Percentiles rank a stretch among this genome's conserved stretches.
These are phyloP conservation scores for Enteromius paludinosus DNA, from an alignment of 2,797 vertebrate genomes.

Conservation along the genomic window DNA sequence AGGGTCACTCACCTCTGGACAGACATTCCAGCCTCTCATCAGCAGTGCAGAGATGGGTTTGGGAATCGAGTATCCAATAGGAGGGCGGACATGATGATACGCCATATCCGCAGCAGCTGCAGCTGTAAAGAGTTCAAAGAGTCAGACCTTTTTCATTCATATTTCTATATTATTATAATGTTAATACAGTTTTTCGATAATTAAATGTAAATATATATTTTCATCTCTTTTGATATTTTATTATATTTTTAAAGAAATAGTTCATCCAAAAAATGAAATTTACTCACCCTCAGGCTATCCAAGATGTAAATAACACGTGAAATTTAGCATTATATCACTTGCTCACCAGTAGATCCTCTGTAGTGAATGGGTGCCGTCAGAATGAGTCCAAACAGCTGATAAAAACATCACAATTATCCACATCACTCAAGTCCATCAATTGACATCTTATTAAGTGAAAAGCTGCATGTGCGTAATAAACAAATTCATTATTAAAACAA, in stretches of 20 bases:
- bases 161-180: neutral
- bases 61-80: conserved; percentile 92
- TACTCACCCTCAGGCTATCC: neutral
- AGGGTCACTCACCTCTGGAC: conserved; percentile 86
- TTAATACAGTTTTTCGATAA: neutral
- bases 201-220: neutral
- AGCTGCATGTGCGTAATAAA: neutral
- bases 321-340: neutral
- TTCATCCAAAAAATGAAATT: neutral
- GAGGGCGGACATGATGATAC: conserved; percentile 91
- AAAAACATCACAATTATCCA: neutral
- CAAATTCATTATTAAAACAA: neutral
- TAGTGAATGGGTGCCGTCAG: neutral
- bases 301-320: neutral
- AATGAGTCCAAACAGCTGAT: neutral
- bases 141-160: neutral
- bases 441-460: neutral
- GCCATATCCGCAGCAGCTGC: conserved; percentile 96
- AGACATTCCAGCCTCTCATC: conserved; percentile 92
- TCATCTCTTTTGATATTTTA: neutral
- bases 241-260: neutral
- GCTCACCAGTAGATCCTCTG: neutral
- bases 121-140: conserved; percentile 69
- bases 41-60: conserved; percentile 86
- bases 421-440: neutral